These are phyloP conservation scores for Notothenia coriiceps DNA, from an alignment of 2,113 vertebrate genomes.

Conservation along the genomic window DNA sequence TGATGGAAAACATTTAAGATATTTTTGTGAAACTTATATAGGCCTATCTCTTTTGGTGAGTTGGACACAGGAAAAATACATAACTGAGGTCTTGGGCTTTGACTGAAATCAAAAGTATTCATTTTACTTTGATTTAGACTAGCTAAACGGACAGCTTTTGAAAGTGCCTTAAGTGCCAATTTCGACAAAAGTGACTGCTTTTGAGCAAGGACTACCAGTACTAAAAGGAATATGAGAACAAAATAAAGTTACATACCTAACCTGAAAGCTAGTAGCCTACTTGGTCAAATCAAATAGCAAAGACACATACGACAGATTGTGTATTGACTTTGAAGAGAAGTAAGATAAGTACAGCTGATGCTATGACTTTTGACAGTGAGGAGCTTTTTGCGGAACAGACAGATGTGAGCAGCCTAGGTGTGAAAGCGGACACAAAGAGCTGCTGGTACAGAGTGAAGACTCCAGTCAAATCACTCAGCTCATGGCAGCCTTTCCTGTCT, in stretches of 20 bases:
- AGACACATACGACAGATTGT: not conserved
- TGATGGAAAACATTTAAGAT: too few relatives aligned
- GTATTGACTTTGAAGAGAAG: not conserved
- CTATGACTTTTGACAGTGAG: constrained; percentile 6
- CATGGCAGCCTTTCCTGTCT: constrained; percentile 69
- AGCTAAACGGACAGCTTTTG: too few relatives aligned
- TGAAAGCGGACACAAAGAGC: constrained; percentile 34
- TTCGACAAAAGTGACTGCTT: not conserved
- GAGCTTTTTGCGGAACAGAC: not conserved
- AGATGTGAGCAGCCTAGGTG: constrained; percentile 17
- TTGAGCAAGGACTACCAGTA: not conserved
- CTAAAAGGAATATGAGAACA: not conserved
- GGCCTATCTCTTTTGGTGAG: too few relatives aligned
- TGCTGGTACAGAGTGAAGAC: constrained; percentile 34
- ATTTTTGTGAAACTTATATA: too few relatives aligned
- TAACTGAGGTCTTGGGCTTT: too few relatives aligned
- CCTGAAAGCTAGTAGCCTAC: not conserved
- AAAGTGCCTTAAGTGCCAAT: not conserved
- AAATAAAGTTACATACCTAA: not conserved
- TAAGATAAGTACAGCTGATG: not conserved
- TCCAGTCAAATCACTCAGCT: constrained; percentile 54
- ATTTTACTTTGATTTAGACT: too few relatives aligned
- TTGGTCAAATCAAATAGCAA: not conserved
- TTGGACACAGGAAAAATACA: too few relatives aligned
- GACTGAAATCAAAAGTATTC: too few relatives aligned